Evolutionary conservation across 2,888 invertebrate genomes (phyloP), one percentile per base, ranked within the genome.

Genomic region (Bursaphelenchus okinawaensis): DNA sequence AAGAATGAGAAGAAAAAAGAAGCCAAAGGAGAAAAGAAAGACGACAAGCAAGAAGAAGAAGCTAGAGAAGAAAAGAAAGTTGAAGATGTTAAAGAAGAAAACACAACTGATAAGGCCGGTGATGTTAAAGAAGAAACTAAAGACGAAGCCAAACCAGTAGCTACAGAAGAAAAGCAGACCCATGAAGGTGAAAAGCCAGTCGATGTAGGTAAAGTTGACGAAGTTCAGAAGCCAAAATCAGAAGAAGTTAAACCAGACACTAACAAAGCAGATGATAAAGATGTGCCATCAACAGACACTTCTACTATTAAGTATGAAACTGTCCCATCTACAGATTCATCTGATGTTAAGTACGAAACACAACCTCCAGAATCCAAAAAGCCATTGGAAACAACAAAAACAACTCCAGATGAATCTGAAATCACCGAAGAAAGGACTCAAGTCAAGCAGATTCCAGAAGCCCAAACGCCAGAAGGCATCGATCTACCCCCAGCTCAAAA

Each of bases 1-100:
- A 40, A 40, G 40, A 40, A 12, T n/a, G 40, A 40, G 40, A 40
- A 40, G 40, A 40, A 40, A 40, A 40, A 40, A n/a, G 40, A 6
- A 12, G 12, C 40, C 40, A 40, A 40, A 4, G 6, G 40, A 40
- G 40, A 40, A 4, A n/a, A 40, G 16, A 40, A 6, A 4, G 40
- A 40, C n/a, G 40, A 40, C n/a, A 1, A 12, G 6, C 19, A 59
- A 40, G 40, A 24, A 22, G 40, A 50, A 20, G 40, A 31, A 12
- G 12, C 7, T 20, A 20, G 55, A 55, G 22, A 50, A 58, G 58
- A 29, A 22, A 22, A 12, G 23, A 9, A 40, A 6, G 16, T 57
- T 9, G 22, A 31, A 57, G 50, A 57, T 57, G 23, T 19, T 40
- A 57, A 20, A 26, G 52, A 31, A 40, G 59, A 57, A 26, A 63